phyloP scores from a whole-genome alignment of 1,140 invertebrate species.

The Phymastichus coffea region DNA sequence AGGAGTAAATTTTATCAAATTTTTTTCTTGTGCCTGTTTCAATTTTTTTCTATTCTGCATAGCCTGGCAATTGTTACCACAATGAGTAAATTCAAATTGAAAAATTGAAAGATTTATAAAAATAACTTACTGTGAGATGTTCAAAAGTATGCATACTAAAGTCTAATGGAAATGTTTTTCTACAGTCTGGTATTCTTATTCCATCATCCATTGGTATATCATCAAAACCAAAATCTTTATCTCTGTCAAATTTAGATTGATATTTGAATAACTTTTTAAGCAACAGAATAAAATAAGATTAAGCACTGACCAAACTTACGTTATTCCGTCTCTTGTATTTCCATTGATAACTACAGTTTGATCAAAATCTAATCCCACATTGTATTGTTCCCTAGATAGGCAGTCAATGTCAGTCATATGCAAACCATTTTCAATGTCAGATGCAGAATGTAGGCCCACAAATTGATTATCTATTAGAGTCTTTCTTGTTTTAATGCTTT shows the following conservation, averaged over 20 bases:
- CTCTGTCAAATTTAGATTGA: constrained; percentile 33
- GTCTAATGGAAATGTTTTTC: constrained; percentile 58
- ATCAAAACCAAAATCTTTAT: constrained; percentile 43
- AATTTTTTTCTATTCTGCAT: constrained; percentile 68
- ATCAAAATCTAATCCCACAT: constrained; percentile 71
- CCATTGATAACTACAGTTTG: constrained; percentile 63
- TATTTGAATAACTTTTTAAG: not conserved
- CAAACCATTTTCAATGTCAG: constrained; percentile 65
- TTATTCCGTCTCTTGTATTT: constrained; percentile 49
- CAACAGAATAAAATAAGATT: constrained; percentile 3
- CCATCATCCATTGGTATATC: constrained; percentile 34
- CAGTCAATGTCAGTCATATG: constrained; percentile 69
- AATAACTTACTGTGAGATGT: constrained; percentile 69
- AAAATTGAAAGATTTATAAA: not conserved
- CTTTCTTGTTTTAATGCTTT: constrained; percentile 67
- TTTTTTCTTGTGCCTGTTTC: constrained; percentile 64
- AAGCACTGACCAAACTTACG: constrained; percentile 31
- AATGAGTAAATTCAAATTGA: not conserved
- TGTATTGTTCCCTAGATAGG: constrained; percentile 61
- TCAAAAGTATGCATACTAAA: constrained; percentile 81
- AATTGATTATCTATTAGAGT: constrained; percentile 66
- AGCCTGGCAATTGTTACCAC: constrained; percentile 55
- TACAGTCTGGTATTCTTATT: constrained; percentile 33
- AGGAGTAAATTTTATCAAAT: constrained; percentile 64
- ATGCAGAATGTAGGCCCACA: constrained; percentile 60